Percentiles rank a stretch among this genome's conserved stretches.
phyloP scores from a whole-genome alignment of 2,888 invertebrate genomes.

The Andrena dorsata region DNA sequence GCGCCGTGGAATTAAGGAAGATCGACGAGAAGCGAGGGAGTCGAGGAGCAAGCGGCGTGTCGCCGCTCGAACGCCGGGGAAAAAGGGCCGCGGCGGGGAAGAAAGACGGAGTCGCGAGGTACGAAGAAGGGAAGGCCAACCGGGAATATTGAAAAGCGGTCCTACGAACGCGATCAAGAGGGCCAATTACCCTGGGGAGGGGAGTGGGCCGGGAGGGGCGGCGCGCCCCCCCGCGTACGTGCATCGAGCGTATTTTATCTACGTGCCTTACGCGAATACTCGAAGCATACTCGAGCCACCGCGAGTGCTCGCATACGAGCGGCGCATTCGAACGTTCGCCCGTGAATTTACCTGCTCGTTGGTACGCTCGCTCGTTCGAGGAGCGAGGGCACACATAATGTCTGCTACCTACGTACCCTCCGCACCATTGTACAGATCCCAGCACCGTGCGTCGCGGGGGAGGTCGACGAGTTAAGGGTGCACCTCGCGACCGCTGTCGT shows the following conservation, averaged over 20 bases:
- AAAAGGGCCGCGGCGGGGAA: constrained; percentile 4
- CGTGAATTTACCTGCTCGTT: constrained; percentile 63
- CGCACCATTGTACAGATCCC: constrained; percentile 57
- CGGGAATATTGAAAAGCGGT: constrained; percentile 81
- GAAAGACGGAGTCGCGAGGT: constrained; percentile 21
- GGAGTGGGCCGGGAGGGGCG: constrained; percentile 39
- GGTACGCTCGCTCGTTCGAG: constrained; percentile 64
- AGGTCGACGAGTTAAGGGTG: constrained; percentile 59
- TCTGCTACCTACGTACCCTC: constrained; percentile 50
- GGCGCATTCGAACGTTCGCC: constrained; percentile 70
- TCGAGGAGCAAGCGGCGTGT: constrained; percentile 1
- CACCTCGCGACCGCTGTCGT: constrained; percentile 54
- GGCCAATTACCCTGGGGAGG: constrained; percentile 82
- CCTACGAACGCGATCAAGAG: constrained; percentile 82
- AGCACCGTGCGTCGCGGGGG: constrained; percentile 34
- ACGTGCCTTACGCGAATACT: constrained; percentile 76
- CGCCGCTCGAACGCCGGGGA: not conserved
- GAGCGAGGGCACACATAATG: constrained; percentile 69
- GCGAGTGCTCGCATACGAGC: constrained; percentile 72
- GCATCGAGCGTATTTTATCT: constrained; percentile 76
- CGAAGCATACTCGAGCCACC: constrained; percentile 77
- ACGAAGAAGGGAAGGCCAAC: constrained; percentile 41
- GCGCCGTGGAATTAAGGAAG: not conserved
- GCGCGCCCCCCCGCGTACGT: constrained; percentile 40
- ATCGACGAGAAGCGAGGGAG: not conserved